phyloP scores from a whole-genome alignment of 2,888 invertebrate species.

The Oegoconia quadripuncta region DNA sequence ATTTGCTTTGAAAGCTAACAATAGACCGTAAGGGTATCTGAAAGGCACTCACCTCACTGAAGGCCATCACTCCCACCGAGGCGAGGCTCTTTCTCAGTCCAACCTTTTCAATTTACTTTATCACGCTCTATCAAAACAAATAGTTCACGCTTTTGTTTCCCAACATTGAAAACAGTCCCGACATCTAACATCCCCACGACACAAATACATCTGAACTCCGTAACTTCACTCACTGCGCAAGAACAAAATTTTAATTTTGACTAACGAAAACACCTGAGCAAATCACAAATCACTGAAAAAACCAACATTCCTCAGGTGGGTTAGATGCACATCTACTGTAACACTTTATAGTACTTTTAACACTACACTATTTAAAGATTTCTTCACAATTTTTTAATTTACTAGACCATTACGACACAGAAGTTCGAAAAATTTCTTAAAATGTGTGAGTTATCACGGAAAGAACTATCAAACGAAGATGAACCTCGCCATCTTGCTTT shows the following conservation, averaged over 20 bases:
- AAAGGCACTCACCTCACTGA: constrained; percentile 84
- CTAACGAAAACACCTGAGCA: constrained; percentile 79
- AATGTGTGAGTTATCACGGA: constrained; percentile 64
- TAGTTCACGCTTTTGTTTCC: constrained; percentile 76
- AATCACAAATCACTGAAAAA: constrained; percentile 81
- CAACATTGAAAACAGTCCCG: constrained; percentile 76
- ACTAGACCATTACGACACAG: constrained; percentile 51
- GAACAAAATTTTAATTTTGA: constrained; percentile 74
- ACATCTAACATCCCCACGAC: constrained; percentile 74
- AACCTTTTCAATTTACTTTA: constrained; percentile 71
- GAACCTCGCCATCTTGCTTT: constrained; percentile 79
- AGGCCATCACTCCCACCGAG: constrained; percentile 85
- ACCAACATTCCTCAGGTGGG: constrained; percentile 83
- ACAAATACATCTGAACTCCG: constrained; percentile 75
- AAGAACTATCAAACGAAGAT: constrained; percentile 72
- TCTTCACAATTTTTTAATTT: constrained; percentile 43
- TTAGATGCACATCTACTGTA: constrained; percentile 61
- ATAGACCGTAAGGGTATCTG: constrained; percentile 3
- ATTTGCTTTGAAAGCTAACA: no score
- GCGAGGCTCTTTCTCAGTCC: constrained; percentile 76
- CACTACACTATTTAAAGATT: constrained; percentile 48
- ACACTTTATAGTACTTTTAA: constrained; percentile 40
- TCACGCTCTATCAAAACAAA: constrained; percentile 75
- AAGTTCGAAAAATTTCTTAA: constrained; percentile 62
- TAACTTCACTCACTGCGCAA: constrained; percentile 77